Evolutionary conservation across 2,888 invertebrate genomes (phyloP), one percentile per base, ranked within the genome.

Genomic region (Lamellibrachia satsuma): DNA sequence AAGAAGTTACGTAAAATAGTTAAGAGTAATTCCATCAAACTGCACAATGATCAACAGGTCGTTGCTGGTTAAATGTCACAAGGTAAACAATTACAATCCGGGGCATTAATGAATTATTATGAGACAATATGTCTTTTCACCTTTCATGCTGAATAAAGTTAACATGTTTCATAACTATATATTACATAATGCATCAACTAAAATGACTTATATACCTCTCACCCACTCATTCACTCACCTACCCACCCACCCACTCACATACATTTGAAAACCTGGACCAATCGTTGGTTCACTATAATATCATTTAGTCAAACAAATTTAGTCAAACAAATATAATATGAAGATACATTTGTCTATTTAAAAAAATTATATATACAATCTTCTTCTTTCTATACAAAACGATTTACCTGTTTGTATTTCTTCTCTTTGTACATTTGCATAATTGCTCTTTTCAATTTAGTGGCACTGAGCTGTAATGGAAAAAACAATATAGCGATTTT

Each of bases 361-460:
- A 52, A 9, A 52, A 52, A 52, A 22, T 52, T 22, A 52, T 90
- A 52, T 92, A 90, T 90, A 15, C 75, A 90, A 39, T 52, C 52
- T 9, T 90, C n/a, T 90, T 75, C n/a, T 75, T 75, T 8, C 15
- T 22, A 75, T 75, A 75, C 75, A 75, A 75, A 75, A 75, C 75
- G 15, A 22, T 75, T 75, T 75, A 97, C 97, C 96, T 97, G 96
- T 91, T 95, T 95, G 95, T 96, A 97, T 93, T 95, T 96, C 92
- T 97, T 96, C n/a, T 96, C 94, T 1, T 94, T 93, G 93, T 97
- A 94, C 97, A 97, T 97, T 91, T 95, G 94, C 91, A 96, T 95
- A 75, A 97, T 94, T 3, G 96, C 96, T 15, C 95, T 94, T 90
- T 95, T 96, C 91, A 97, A 94, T 51, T 96, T 95, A n/a, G 95